Conservation (phyloP, 2,888 invertebrate genomes). For the Cybosia mesomella region DNA sequence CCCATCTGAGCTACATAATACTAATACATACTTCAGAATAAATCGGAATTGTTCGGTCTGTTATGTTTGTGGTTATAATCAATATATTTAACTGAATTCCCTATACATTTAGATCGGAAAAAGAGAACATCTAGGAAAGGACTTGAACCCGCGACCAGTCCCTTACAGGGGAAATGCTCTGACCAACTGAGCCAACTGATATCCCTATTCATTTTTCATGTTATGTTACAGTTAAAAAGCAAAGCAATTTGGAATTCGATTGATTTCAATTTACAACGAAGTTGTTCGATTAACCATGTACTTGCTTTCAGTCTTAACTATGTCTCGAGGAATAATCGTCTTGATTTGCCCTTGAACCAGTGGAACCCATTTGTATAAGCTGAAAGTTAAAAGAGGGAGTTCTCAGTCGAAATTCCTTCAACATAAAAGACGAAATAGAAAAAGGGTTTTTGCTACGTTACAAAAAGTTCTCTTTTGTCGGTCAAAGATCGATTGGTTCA, state of each 20-base stretch:
- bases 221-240: not conserved
- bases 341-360: not conserved
- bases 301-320: not conserved
- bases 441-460: conserved; percentile 20
- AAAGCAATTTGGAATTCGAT: not conserved
- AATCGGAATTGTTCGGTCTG: too few species aligned
- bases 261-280: not conserved
- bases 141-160: too few species aligned
- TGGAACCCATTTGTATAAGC: not conserved
- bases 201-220: not conserved
- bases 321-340: conserved; percentile 5
- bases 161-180: too few species aligned
- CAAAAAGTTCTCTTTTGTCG: conserved; percentile 25
- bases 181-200: too few species aligned
- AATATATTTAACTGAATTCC: too few species aligned
- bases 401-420: conserved; percentile 11
- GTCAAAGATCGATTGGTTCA: conserved; percentile 32
- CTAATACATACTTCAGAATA: too few species aligned
- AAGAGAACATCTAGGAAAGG: too few species aligned
- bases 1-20: too few species aligned
- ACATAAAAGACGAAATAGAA: conserved; percentile 3
- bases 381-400: not conserved
- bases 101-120: too few species aligned
- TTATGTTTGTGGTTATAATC: too few species aligned
- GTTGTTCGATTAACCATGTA: not conserved